Conservation (phyloP, 2,888 invertebrate genomes). For the Polyommatus icarus region DNA sequence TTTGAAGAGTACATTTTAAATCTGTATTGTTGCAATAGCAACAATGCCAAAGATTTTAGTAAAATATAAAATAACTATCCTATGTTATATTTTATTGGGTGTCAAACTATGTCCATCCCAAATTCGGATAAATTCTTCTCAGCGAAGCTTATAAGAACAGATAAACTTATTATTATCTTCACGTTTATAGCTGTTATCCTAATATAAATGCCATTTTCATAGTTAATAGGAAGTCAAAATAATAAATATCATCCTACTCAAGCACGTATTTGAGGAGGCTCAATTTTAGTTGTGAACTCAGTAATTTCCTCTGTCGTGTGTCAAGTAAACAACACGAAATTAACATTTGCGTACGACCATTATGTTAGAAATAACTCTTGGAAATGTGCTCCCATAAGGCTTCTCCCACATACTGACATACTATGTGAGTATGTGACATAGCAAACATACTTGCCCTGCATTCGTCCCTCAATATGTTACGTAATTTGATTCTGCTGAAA, state of each 20-base stretch:
- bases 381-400: conserved; percentile 62
- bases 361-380: conserved; percentile 63
- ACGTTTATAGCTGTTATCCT: too few species aligned
- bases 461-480: conserved; percentile 66
- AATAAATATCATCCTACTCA: not conserved
- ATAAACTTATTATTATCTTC: too few species aligned
- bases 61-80: too few species aligned
- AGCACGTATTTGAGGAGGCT: not conserved
- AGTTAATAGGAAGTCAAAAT: not conserved
- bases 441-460: conserved; percentile 48
- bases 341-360: conserved; percentile 46
- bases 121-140: too few species aligned
- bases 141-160: too few species aligned
- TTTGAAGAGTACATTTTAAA: not conserved
- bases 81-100: too few species aligned
- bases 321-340: conserved; percentile 19
- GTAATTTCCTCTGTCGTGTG: conserved; percentile 21
- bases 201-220: not conserved
- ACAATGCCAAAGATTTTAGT: too few species aligned
- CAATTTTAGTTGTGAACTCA: not conserved
- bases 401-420: conserved; percentile 51
- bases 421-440: not conserved
- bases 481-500: conserved; percentile 74
- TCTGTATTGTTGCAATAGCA: not conserved
- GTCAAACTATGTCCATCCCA: too few species aligned